Evolutionary conservation across 2,113 vertebrate genomes (phyloP).

Genomic region (Chaetorhynchus papuensis): DNA sequence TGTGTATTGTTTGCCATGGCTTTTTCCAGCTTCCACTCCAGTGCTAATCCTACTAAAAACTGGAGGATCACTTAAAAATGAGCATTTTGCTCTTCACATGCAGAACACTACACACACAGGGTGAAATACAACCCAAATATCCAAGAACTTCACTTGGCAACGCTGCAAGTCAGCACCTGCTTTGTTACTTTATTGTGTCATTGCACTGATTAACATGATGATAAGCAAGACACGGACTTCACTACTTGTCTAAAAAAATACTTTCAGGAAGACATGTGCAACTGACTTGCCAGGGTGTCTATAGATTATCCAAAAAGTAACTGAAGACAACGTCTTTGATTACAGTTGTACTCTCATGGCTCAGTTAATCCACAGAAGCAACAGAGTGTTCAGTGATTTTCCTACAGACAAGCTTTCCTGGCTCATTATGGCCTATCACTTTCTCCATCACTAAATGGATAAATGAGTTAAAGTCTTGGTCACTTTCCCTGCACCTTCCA

Average conservation of each 20-base stretch:
- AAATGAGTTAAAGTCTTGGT: neutral
- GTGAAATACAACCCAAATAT: neutral
- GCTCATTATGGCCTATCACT: neutral
- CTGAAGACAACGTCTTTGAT: neutral
- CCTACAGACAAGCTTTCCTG: constrained; percentile 4
- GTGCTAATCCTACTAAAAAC: neutral
- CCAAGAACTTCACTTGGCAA: neutral
- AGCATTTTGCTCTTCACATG: neutral
- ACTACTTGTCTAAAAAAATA: neutral
- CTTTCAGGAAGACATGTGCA: neutral
- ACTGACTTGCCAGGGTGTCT: neutral
- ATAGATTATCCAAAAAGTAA: neutral
- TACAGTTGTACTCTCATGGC: neutral
- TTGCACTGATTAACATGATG: neutral
- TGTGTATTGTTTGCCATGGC: neutral
- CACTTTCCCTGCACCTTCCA: neutral
- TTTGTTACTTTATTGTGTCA: neutral
- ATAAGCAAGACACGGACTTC: neutral
- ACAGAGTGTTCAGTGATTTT: neutral
- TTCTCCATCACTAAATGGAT: constrained; percentile 1
- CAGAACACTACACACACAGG: neutral
- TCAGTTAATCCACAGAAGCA: neutral
- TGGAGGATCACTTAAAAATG: neutral
- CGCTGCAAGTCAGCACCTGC: neutral
- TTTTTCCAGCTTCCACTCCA: neutral